phyloP scores from a whole-genome alignment of 1,140 invertebrate species.

The Aleiodes sp. region DNA sequence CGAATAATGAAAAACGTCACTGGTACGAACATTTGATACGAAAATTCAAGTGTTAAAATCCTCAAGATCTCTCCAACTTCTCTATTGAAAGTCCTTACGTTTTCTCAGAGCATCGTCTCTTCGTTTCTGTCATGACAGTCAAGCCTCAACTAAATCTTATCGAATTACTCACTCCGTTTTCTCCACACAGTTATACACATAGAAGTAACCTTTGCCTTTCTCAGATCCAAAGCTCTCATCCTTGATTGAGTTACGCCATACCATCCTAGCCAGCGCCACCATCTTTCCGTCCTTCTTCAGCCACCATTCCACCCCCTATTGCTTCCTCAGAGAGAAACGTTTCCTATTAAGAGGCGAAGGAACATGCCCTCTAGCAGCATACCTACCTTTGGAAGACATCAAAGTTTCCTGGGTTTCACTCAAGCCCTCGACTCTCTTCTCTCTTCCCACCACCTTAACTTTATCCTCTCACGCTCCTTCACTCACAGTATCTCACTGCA shows the following conservation, averaged over 20 bases:
- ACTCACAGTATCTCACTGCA: too few relatives aligned
- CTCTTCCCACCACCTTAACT: neutral
- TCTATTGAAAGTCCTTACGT: too few relatives aligned
- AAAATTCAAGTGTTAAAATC: too few relatives aligned
- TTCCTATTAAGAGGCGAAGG: constrained; percentile 56
- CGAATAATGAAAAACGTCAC: neutral
- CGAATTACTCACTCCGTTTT: constrained; percentile 47
- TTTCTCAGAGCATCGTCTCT: constrained; percentile 35
- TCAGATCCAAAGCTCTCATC: constrained; percentile 46
- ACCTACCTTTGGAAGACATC: constrained; percentile 47
- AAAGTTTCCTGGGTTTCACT: constrained; percentile 51
- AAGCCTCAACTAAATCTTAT: constrained; percentile 57
- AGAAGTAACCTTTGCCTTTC: constrained; percentile 44
- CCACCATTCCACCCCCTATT: constrained; percentile 3
- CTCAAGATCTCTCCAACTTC: too few relatives aligned
- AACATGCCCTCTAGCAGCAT: constrained; percentile 47
- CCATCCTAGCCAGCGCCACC: too few relatives aligned
- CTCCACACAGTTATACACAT: constrained; percentile 35
- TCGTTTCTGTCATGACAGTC: constrained; percentile 37
- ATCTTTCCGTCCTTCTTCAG: neutral
- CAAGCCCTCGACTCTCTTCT: constrained; percentile 37
- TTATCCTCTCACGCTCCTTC: too few relatives aligned
- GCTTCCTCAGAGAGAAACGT: constrained; percentile 51
- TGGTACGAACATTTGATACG: neutral
- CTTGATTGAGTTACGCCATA: constrained; percentile 60